Conservation (phyloP, 1,140 invertebrate species). For the Colletes latitarsis region DNA sequence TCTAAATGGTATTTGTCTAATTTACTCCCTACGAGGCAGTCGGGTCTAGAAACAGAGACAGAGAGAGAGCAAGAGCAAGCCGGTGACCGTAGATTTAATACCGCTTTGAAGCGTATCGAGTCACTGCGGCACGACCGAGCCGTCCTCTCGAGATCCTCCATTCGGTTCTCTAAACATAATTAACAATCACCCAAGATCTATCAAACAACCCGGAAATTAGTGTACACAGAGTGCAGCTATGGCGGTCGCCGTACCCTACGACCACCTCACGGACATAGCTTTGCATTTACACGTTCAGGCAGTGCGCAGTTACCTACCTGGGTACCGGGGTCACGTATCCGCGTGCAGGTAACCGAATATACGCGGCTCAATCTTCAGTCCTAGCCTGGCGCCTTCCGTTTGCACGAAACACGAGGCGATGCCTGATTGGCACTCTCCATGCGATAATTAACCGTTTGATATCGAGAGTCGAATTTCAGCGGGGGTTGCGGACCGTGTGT, state of each 20-base stretch:
- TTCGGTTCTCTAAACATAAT: constrained; percentile 73
- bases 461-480: not conserved
- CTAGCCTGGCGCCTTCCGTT: constrained; percentile 31
- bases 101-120: constrained; percentile 68
- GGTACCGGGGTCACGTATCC: constrained; percentile 5
- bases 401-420: constrained; percentile 22
- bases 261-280: constrained; percentile 29
- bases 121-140: constrained; percentile 18
- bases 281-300: constrained; percentile 34
- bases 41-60: not conserved
- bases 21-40: constrained; percentile 51
- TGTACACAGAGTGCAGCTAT: constrained; percentile 62
- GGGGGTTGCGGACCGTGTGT: not conserved
- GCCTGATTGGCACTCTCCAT: constrained; percentile 43
- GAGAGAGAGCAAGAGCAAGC: not conserved
- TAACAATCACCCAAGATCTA: constrained; percentile 76
- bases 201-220: constrained; percentile 76
- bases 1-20: constrained; percentile 73
- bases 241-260: constrained; percentile 16
- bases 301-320: not conserved
- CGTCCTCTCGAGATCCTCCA: constrained; percentile 40
- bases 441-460: constrained; percentile 57
- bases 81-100: constrained; percentile 71
- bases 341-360: constrained; percentile 39
- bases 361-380: constrained; percentile 13